Percentiles rank a stretch among this genome's conserved stretches.
phyloP scores from a whole-genome alignment of 2,888 invertebrate species.

The Drosophila kambysellisi region DNA sequence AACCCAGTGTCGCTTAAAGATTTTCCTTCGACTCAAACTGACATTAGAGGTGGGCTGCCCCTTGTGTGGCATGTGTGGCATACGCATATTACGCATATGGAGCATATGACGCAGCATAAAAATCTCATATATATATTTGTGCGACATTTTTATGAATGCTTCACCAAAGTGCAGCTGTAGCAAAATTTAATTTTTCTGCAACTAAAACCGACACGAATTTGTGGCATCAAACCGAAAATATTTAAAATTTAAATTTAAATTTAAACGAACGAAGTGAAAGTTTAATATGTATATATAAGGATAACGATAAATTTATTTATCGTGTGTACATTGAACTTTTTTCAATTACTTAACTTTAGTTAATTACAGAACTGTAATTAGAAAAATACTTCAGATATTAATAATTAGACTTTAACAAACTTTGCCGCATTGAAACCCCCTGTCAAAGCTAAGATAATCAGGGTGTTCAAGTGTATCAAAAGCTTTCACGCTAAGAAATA shows the following conservation, averaged over 20 bases:
- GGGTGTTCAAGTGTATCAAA: constrained; percentile 15
- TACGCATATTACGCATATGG: constrained; percentile 39
- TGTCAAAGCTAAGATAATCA: constrained; percentile 1
- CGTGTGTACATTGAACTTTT: background rate
- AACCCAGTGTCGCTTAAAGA: constrained; percentile 14
- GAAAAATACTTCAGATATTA: background rate
- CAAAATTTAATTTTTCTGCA: background rate
- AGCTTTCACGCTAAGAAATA: constrained; percentile 6
- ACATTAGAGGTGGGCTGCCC: constrained; percentile 18
- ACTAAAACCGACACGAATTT: background rate
- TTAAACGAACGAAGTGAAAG: background rate
- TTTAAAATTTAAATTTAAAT: background rate
- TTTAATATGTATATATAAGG: background rate
- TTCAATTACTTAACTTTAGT: background rate
- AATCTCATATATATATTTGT: background rate
- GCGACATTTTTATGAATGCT: constrained; percentile 11
- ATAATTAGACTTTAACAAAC: background rate
- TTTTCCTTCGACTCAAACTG: constrained; percentile 10
- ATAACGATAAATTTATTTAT: background rate
- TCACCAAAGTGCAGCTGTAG: background rate
- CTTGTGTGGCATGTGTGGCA: constrained; percentile 20
- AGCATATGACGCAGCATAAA: constrained; percentile 20
- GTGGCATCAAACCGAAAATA: background rate
- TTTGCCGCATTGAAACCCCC: background rate
- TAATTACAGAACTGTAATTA: background rate